A percentile compares a stretch with the other conserved stretches of the same genome.
Evolutionary conservation across 2,797 vertebrate species (phyloP).

Genomic region (Xenentodon cancila): DNA sequence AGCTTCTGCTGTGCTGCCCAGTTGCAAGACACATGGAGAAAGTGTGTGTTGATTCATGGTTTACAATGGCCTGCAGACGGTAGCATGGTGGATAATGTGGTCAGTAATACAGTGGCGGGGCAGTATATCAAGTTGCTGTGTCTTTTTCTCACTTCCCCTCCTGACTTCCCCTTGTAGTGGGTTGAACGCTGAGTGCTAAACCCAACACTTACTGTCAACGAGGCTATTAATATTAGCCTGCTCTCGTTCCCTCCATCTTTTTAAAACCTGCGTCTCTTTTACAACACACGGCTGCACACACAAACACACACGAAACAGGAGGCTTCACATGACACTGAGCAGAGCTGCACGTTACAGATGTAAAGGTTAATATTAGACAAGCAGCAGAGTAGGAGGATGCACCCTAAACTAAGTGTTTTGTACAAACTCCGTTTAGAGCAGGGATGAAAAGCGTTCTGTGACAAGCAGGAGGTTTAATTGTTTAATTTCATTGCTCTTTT

Average conservation of each 20-base stretch:
- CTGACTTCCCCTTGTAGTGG: conserved; percentile 81
- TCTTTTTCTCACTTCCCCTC: conserved; percentile 85
- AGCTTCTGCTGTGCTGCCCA: conserved; percentile 14
- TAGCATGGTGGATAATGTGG: conserved; percentile 65
- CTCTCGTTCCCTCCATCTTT: conserved; percentile 50
- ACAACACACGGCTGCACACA: conserved; percentile 33
- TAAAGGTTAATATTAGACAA: background rate
- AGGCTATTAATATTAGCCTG: conserved; percentile 82
- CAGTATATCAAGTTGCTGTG: conserved; percentile 76
- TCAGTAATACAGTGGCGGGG: conserved; percentile 70
- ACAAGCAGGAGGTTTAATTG: conserved; percentile 10
- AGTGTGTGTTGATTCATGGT: conserved; percentile 62
- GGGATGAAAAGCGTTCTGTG: conserved; percentile 1
- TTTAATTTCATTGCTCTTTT: background rate
- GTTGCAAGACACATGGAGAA: conserved; percentile 23
- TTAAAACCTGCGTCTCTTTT: conserved; percentile 34
- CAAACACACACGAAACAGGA: conserved; percentile 3
- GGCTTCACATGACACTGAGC: conserved; percentile 1
- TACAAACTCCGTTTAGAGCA: background rate
- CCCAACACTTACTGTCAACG: conserved; percentile 84
- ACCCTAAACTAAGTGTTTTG: background rate
- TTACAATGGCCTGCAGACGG: conserved; percentile 52
- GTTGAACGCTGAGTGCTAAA: conserved; percentile 80
- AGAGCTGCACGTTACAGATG: background rate
- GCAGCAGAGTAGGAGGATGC: background rate